These are phyloP conservation scores for Cyanistes caeruleus DNA, from an alignment of 2,113 vertebrate species.

Conservation along the genomic window DNA sequence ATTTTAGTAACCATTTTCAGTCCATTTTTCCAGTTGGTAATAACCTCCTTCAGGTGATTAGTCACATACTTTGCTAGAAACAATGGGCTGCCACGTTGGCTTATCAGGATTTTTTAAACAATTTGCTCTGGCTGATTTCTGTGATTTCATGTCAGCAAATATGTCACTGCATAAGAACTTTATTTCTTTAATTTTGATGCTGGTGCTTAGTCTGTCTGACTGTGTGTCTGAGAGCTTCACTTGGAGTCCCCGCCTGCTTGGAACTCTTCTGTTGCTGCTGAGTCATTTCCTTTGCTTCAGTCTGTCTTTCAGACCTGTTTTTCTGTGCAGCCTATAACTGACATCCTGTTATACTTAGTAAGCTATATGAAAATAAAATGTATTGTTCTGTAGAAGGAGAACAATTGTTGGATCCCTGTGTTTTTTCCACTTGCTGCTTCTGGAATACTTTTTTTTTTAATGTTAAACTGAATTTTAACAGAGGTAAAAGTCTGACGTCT, in stretches of 20 bases:
- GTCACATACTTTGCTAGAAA: neutral
- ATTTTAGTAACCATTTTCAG: neutral
- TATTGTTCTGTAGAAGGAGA: constrained; percentile 28
- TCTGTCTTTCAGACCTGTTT: constrained; percentile 51
- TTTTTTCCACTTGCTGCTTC: constrained; percentile 14
- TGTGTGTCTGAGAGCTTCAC: neutral
- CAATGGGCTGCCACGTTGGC: neutral
- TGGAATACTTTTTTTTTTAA: neutral
- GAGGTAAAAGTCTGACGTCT: neutral
- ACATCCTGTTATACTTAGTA: constrained; percentile 62
- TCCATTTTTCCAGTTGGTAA: neutral
- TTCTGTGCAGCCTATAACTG: constrained; percentile 52
- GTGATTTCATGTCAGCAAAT: neutral
- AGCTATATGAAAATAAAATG: constrained; percentile 43
- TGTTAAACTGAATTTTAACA: neutral
- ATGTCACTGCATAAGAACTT: neutral
- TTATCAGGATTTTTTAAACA: neutral
- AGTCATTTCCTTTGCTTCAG: constrained; percentile 61
- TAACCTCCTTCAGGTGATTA: neutral
- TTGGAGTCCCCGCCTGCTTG: neutral
- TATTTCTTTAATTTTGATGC: neutral
- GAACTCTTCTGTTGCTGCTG: constrained; percentile 39
- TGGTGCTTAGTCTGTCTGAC: neutral
- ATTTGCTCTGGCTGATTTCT: neutral
- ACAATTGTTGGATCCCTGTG: neutral